phyloP scores from a whole-genome alignment of 2,888 invertebrate genomes.

The Drosophila rellima region DNA sequence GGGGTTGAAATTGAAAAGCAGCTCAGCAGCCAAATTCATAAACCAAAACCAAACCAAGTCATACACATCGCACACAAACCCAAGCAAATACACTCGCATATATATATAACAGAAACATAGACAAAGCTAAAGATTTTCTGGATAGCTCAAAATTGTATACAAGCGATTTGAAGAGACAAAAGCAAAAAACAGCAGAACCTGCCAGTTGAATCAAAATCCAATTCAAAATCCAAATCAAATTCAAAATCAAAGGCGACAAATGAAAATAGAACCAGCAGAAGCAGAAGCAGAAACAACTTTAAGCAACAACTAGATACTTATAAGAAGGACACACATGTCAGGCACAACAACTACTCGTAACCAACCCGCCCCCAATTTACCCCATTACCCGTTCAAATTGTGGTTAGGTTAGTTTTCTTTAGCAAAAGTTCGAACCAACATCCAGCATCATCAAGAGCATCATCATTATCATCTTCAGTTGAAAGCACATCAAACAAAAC shows the following conservation, averaged over 20 bases:
- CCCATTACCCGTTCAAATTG: conserved; percentile 62
- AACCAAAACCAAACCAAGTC: conserved; percentile 32
- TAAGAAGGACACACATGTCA: conserved; percentile 41
- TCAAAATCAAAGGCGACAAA: conserved; percentile 62
- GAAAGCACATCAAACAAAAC: conserved; percentile 79
- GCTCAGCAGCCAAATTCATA: conserved; percentile 58
- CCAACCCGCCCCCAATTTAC: neutral
- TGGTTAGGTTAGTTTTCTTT: conserved; percentile 79
- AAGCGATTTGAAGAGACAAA: conserved; percentile 43
- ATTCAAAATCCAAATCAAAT: conserved; percentile 55
- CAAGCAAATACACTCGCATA: conserved; percentile 2
- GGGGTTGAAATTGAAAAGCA: conserved; percentile 67
- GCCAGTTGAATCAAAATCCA: conserved; percentile 55
- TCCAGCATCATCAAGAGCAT: conserved; percentile 34
- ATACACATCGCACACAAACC: conserved; percentile 22
- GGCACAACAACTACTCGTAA: conserved; percentile 17
- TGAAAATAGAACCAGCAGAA: conserved; percentile 61
- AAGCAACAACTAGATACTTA: conserved; percentile 47
- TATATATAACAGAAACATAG: conserved; percentile 2
- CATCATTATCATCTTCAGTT: conserved; percentile 58
- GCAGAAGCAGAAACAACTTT: conserved; percentile 59
- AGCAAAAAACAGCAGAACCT: conserved; percentile 42
- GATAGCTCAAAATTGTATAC: conserved; percentile 43
- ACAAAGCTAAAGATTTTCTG: conserved; percentile 48
- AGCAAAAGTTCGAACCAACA: conserved; percentile 67